Base-by-base conservation (phyloP, 2,888 invertebrate species). In the Troglohyphantes excavatus region DNA sequence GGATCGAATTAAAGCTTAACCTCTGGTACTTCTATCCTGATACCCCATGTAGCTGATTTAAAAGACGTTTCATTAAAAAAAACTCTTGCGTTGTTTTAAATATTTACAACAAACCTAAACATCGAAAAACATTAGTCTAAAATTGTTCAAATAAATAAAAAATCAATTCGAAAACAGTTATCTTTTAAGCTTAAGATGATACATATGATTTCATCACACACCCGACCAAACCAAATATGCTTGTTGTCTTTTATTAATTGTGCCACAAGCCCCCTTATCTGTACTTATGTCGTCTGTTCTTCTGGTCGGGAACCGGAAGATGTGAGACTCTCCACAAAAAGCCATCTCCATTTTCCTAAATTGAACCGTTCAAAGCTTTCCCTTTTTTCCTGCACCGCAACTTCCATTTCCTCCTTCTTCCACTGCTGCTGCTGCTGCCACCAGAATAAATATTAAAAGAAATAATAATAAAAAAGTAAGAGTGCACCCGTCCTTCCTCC, bases 321-420 rank as follows among this genome's bases (percentile, higher is more conserved):
- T 17, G 19, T 13, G 13, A 39, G 39, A 39, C 39, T 39, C 13
- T n/a, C 61, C 61, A 68, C 59, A 68, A 81, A 39, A 81, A 81
- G 68, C 67, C 81, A 33, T 81, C 81, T 81, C 76, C 63, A 67
- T 68, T 81, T 68, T 81, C 68, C 43, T 26, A 81, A 81, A 68
- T 81, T 81, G 81, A 68, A 81, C 81, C 27, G 81, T 68, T 81
- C 68, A 61, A 46, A 63, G 61, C 76, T 61, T 76, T 76, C 61
- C 61, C 76, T 76, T 65, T 76, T 39, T 63, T 68, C 46, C 53
- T 63, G 33, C 17, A 27, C 26, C 19, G n/a, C 53, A 33, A 23
- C 68, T 59, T 68, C 68, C 81, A 81, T 81, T 81, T 81, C 68
- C 81, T 68, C 33, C 67, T n/a, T n/a, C n/a, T n/a, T n/a, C n/a